Percentiles rank a stretch among this genome's conserved stretches.
These are phyloP conservation scores for Drosophila mettleri DNA, from an alignment of 2,888 invertebrate genomes.

Conservation along the genomic window DNA sequence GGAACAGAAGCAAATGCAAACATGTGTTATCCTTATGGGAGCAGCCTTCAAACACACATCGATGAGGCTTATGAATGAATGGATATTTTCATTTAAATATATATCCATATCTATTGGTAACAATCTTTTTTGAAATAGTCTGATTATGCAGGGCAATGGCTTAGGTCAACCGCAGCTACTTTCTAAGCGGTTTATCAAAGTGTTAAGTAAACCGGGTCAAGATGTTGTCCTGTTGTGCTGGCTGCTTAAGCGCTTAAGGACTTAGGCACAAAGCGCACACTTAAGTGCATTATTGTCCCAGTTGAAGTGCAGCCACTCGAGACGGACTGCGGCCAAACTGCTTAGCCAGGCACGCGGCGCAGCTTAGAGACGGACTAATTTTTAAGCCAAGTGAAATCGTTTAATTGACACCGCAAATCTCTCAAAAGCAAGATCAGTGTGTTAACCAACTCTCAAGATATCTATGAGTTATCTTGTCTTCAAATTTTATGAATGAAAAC, in stretches of 20 bases:
- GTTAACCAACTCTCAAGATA: conserved; percentile 17
- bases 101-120: background rate
- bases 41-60: background rate
- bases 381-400: conserved; percentile 49
- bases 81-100: conserved; percentile 9
- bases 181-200: conserved; percentile 62
- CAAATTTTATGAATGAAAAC: conserved; percentile 47
- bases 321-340: conserved; percentile 23
- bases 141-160: conserved; percentile 36
- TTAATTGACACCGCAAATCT: conserved; percentile 54
- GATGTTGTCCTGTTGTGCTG: conserved; percentile 4
- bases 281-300: conserved; percentile 69
- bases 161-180: conserved; percentile 46
- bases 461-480: conserved; percentile 5
- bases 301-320: conserved; percentile 69
- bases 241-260: conserved; percentile 61
- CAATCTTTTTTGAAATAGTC: conserved; percentile 10
- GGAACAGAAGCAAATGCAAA: conserved; percentile 16
- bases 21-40: conserved; percentile 62
- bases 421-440: conserved; percentile 22
- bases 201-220: conserved; percentile 51
- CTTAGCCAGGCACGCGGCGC: conserved; percentile 17
- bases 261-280: conserved; percentile 63
- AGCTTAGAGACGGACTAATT: conserved; percentile 35
- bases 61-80: conserved; percentile 42